Evolutionary conservation across 35 echinoderm and acorn worm species (phyloP).

Genomic region (Hemicentrotus pulcherrimus): DNA sequence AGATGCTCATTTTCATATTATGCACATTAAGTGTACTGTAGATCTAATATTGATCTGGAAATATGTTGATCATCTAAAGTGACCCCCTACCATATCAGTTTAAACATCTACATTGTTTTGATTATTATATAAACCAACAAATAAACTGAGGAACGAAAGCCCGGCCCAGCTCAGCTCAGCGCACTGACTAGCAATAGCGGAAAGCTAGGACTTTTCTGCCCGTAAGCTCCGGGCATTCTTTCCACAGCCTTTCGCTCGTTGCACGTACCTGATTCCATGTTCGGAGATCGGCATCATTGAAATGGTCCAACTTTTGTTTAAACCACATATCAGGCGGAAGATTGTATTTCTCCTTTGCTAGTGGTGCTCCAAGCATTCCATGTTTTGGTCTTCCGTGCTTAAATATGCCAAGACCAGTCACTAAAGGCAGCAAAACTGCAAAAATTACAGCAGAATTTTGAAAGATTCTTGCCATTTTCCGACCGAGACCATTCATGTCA

Average conservation of each 20-base stretch:
- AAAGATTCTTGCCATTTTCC: background rate
- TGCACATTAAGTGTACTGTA: no score
- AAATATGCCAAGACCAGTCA: conserved; percentile 26
- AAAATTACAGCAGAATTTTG: conserved; percentile 6
- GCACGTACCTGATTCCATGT: conserved; percentile 85
- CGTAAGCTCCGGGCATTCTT: background rate
- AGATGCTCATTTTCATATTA: no score
- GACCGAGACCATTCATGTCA: background rate
- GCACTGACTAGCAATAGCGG: no score
- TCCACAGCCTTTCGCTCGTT: background rate
- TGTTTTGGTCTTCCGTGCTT: conserved; percentile 59
- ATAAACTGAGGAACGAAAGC: no score
- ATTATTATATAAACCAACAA: no score
- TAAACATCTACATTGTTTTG: no score
- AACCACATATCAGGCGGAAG: conserved; percentile 78
- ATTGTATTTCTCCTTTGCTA: background rate
- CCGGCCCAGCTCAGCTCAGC: no score
- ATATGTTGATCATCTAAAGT: no score
- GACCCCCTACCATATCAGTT: no score
- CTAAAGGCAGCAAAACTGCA: conserved; percentile 44
- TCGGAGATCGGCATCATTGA: conserved; percentile 81
- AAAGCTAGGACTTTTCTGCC: background rate
- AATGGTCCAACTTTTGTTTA: conserved; percentile 83
- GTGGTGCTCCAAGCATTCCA: conserved; percentile 64
- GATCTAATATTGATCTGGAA: no score